A percentile compares a stretch with the other conserved stretches of the same genome.
Evolutionary conservation across 1,140 invertebrate species (phyloP).

Genomic region (Littorina saxatilis): DNA sequence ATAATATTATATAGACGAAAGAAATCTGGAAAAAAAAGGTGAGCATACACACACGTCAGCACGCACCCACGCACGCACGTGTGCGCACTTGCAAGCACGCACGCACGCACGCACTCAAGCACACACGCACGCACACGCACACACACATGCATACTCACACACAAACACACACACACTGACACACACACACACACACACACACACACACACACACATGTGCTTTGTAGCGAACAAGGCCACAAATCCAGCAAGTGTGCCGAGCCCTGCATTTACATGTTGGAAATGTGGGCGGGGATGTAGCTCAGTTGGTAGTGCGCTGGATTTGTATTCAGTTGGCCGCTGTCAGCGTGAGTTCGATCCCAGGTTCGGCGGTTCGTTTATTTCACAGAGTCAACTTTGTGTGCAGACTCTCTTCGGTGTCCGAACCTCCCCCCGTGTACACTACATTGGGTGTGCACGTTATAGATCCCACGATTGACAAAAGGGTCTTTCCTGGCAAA

Average conservation of each 20-base stretch:
- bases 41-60: not conserved
- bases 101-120: not conserved
- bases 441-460: too few relatives aligned
- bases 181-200: not conserved
- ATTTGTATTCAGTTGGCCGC: not conserved
- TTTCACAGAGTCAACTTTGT: not conserved
- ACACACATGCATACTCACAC: not conserved
- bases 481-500: too few relatives aligned
- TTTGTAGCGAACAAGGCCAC: not conserved
- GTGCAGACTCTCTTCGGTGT: too few relatives aligned
- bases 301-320: not conserved
- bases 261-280: not conserved
- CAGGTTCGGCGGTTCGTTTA: not conserved
- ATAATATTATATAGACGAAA: too few relatives aligned
- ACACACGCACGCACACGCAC: conserved; percentile 2
- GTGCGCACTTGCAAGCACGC: not conserved
- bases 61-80: not conserved
- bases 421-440: too few relatives aligned
- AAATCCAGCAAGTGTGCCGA: not conserved
- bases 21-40: too few relatives aligned
- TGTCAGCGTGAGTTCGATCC: too few relatives aligned
- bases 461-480: too few relatives aligned
- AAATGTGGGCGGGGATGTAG: too few relatives aligned
- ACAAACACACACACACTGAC: not conserved
- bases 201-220: too few relatives aligned